Percentiles rank a stretch among this genome's conserved stretches.
Conservation (phyloP, 2,888 invertebrate species). For the Cataglyphis altisquamis region DNA sequence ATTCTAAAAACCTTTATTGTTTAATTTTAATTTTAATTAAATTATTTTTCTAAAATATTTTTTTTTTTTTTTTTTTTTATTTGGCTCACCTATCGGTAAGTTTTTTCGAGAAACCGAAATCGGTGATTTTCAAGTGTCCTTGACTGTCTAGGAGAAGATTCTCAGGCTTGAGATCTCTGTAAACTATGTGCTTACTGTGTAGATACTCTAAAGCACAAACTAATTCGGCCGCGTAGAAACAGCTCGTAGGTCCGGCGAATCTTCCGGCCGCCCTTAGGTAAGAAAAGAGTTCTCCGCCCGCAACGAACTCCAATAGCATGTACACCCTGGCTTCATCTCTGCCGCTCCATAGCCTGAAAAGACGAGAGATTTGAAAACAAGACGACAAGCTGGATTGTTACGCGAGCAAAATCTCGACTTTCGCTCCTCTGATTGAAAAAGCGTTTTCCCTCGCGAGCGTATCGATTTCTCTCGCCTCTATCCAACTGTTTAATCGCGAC, state of each 20-base stretch:
- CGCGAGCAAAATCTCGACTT: conserved; percentile 23
- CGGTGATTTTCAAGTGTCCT: conserved; percentile 98
- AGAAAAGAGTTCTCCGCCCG: conserved; percentile 98
- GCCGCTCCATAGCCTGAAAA: conserved; percentile 94
- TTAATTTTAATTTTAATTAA: too few relatives aligned
- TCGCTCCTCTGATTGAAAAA: neutral
- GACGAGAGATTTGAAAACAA: neutral
- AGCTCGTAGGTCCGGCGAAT: conserved; percentile 94
- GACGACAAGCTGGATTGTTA: neutral
- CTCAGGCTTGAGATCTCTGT: conserved; percentile 97
- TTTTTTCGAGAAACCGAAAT: conserved; percentile 99
- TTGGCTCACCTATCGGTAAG: conserved; percentile 91
- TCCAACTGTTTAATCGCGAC: conserved; percentile 42
- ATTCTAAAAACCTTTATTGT: too few relatives aligned
- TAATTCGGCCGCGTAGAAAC: conserved; percentile 98
- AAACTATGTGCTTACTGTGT: conserved; percentile 95
- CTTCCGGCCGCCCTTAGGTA: conserved; percentile 97
- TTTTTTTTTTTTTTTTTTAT: neutral
- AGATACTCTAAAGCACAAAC: conserved; percentile 97
- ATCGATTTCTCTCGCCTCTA: conserved; percentile 46
- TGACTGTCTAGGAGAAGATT: conserved; percentile 96
- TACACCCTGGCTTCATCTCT: conserved; percentile 96
- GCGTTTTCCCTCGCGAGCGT: neutral
- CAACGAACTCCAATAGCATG: conserved; percentile 98
- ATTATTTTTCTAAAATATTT: neutral